Percentiles rank a stretch among this genome's conserved stretches.
phyloP scores from a whole-genome alignment of 2,113 vertebrate species.

The Sorex araneus region DNA sequence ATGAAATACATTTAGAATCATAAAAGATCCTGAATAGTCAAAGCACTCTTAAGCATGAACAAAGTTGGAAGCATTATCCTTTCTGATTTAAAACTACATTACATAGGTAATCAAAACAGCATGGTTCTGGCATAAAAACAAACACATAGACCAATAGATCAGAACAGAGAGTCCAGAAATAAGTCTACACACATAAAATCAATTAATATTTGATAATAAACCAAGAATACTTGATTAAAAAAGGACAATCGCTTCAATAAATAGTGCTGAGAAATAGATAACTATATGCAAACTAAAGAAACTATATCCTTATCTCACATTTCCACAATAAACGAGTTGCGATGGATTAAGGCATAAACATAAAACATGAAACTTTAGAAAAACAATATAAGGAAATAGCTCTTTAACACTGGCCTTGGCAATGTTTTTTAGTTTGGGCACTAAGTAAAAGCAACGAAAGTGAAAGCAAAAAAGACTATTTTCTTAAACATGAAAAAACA shows the following conservation, averaged over 20 bases:
- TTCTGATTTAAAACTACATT: too few relatives aligned
- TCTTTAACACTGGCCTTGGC: too few relatives aligned
- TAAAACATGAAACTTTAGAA: not conserved
- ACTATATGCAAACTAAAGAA: not conserved
- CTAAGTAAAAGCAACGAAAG: too few relatives aligned
- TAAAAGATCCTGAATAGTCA: not conserved
- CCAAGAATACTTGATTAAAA: not conserved
- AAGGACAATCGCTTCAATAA: not conserved
- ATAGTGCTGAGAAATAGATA: not conserved
- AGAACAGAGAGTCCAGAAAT: too few relatives aligned
- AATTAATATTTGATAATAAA: not conserved
- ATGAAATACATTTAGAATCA: not conserved
- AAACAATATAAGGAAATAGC: not conserved
- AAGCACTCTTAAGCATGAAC: conserved; percentile 3
- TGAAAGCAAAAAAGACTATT: too few relatives aligned
- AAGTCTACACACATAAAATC: too few relatives aligned
- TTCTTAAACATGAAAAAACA: too few relatives aligned
- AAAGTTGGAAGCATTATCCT: too few relatives aligned
- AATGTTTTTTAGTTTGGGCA: too few relatives aligned
- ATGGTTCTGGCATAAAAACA: too few relatives aligned
- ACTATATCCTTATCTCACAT: not conserved
- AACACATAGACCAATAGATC: too few relatives aligned
- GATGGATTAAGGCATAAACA: not conserved
- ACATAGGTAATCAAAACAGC: too few relatives aligned
- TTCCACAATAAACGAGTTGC: not conserved